Evolutionary conservation across 2,888 invertebrate genomes (phyloP).

Genomic region (Mycalesis mineus): DNA sequence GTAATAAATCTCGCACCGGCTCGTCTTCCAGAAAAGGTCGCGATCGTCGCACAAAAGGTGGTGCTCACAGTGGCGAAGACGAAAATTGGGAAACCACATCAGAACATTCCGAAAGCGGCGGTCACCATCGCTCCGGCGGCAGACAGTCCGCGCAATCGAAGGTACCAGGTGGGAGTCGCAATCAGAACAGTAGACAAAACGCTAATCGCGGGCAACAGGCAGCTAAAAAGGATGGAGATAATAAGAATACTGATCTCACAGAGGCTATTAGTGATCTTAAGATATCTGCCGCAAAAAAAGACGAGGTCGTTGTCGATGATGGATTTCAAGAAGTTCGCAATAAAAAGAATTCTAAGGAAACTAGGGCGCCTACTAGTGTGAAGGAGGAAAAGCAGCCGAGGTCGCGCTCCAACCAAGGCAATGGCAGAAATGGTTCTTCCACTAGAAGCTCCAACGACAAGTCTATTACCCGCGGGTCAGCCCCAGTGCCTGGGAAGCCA

Average conservation of each 20-base stretch:
- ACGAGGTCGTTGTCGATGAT: constrained; percentile 78
- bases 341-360: constrained; percentile 84
- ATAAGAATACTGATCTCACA: constrained; percentile 57
- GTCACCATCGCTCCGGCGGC: constrained; percentile 55
- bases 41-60: constrained; percentile 60
- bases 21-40: constrained; percentile 80
- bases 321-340: constrained; percentile 92
- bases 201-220: constrained; percentile 51
- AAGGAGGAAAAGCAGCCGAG: constrained; percentile 69
- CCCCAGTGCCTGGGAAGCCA: constrained; percentile 54
- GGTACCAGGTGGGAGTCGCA: constrained; percentile 51
- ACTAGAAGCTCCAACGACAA: constrained; percentile 65
- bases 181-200: constrained; percentile 59
- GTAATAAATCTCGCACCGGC: constrained; percentile 81
- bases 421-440: constrained; percentile 65
- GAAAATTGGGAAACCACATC: constrained; percentile 90
- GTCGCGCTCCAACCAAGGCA: constrained; percentile 70
- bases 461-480: constrained; percentile 53
- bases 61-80: constrained; percentile 72
- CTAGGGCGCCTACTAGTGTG: constrained; percentile 46
- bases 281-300: constrained; percentile 54
- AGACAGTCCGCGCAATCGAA: constrained; percentile 49
- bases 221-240: constrained; percentile 58
- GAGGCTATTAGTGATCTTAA: constrained; percentile 68
- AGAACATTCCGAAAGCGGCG: constrained; percentile 84